Percentiles rank a stretch among this genome's conserved stretches.
phyloP scores from a whole-genome alignment of 2,797 vertebrate species.

The Hafferia zeledoni region DNA sequence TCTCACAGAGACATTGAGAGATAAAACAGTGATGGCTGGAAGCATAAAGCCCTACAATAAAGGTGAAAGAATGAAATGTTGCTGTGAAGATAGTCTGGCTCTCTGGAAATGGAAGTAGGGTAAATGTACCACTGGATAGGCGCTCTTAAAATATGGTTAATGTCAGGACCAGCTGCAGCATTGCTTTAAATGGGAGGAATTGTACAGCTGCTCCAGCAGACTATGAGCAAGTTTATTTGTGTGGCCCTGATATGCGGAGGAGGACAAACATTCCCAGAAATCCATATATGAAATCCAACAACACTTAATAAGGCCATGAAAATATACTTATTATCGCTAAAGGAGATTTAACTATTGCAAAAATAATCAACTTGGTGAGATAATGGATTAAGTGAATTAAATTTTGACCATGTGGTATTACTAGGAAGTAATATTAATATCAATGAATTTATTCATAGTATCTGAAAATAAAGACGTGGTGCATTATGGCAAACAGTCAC shows the following conservation, averaged over 20 bases:
- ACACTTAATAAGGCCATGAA: not conserved
- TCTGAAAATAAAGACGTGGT: not conserved
- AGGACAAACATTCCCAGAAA: not conserved
- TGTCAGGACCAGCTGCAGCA: not conserved
- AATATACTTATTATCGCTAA: not conserved
- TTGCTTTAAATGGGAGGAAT: constrained; percentile 6
- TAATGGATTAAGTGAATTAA: not conserved
- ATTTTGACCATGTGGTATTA: not conserved
- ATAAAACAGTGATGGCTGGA: not conserved
- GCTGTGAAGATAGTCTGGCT: not conserved
- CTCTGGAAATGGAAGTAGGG: not conserved
- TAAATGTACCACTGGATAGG: not conserved
- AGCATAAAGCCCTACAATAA: not conserved
- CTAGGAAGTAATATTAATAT: not conserved
- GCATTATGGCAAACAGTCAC: not conserved
- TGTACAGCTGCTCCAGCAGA: constrained; percentile 5
- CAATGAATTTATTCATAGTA: not conserved
- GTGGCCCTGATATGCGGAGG: not conserved
- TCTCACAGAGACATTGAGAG: not conserved
- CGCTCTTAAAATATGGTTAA: not conserved
- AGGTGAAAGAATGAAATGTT: not conserved
- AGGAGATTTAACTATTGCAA: not conserved
- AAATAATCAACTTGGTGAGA: not conserved
- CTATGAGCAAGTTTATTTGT: not conserved
- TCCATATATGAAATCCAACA: not conserved